Evolutionary conservation across 2,113 vertebrate genomes (phyloP), one percentile per base, ranked within the genome.

Genomic region (Tupaia chinensis): DNA sequence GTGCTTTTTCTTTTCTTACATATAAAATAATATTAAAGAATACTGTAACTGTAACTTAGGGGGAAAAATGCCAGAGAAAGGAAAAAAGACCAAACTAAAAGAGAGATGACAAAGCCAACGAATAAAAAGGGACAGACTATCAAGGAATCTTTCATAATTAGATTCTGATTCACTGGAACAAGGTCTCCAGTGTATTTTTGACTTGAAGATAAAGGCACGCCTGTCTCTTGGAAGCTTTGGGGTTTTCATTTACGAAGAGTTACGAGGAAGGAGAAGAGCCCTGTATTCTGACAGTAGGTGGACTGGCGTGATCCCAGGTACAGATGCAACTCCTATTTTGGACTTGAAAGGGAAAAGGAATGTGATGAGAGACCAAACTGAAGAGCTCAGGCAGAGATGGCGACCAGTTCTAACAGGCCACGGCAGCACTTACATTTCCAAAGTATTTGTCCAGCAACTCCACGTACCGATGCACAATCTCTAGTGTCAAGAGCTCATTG

Each of bases 391-490:
- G 56, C 15, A 63, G 56, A 73, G 19, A 74, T 56, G 16, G 14
- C 32, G 44, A 15, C 23, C 8, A 7, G 23, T 22, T 95, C 74
- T 70, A 61, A 0, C 0, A 76, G 54, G 13, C 78, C 73, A 89
- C 97, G 86, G 73, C 2, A 2, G 94, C 96, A 98, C 99, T 98
- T 99, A 99, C 99, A 0, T 99, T 99, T 95, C 99, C 99, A 98
- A 99, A 99, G 98, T 99, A 99, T 98, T 98, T 99, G 98, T 99
- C 99, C 98, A 99, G 97, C 93, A 99, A 93, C 97, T 99, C 99
- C 22, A 99, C 99, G 0, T 99, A 99, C 95, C 99, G 98, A 98
- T 99, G 99, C 80, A 99, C 99, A 25, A 99, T 98, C 92, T 99
- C 99, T 54, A 99, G 98, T 0, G 98, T 98, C 98, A 99, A 98